Conservation (phyloP, 2,797 vertebrate species). For the Enteromius afrohamiltoni region DNA sequence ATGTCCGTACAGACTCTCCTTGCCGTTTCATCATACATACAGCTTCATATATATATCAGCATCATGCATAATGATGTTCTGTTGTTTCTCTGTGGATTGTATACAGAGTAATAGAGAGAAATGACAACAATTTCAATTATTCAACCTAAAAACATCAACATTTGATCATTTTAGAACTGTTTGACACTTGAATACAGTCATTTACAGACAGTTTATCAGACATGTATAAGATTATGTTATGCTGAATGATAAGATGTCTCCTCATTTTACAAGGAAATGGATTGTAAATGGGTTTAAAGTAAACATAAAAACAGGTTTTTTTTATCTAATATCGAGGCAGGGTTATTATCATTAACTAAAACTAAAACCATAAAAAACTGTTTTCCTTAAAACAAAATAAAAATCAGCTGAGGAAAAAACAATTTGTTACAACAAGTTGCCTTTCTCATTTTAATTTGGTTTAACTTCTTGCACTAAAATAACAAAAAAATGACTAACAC, state of each 20-base stretch:
- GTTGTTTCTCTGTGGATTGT: not conserved
- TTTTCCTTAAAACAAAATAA: not conserved
- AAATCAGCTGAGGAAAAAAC: not conserved
- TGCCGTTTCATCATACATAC: not conserved
- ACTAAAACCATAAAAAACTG: not conserved
- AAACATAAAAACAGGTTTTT: not conserved
- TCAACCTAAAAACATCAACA: not conserved
- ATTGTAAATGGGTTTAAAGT: slow-evolving; percentile 1
- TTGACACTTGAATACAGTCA: not conserved
- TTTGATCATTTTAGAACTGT: not conserved
- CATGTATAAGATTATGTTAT: not conserved
- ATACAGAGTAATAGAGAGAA: not conserved
- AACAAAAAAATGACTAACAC: not conserved
- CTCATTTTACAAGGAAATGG: not conserved
- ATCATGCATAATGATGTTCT: not conserved
- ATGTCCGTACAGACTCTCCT: not conserved
- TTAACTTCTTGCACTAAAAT: not conserved
- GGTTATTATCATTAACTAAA: not conserved
- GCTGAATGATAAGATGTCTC: not conserved
- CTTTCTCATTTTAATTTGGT: not conserved
- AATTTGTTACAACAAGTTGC: not conserved
- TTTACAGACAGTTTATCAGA: not conserved
- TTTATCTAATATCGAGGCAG: not conserved
- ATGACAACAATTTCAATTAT: not conserved
- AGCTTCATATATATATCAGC: not conserved